Conservation (phyloP, 2,797 vertebrate genomes). For the Geotrypetes seraphini region DNA sequence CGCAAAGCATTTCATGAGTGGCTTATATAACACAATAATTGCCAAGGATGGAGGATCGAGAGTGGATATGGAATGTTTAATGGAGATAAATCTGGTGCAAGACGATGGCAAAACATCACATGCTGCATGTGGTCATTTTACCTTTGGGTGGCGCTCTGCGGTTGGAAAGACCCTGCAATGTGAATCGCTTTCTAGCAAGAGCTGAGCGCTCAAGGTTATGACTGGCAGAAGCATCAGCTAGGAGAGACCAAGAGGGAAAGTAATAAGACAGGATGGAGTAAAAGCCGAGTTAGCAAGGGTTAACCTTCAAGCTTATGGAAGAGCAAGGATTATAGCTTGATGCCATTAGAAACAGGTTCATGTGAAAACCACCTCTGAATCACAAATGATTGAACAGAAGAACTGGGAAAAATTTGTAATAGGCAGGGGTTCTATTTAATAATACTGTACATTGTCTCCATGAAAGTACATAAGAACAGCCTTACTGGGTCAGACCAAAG, state of each 20-base stretch:
- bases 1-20: too few species aligned
- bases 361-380: too few species aligned
- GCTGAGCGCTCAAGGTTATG: constrained; percentile 69
- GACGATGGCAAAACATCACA: constrained; percentile 26
- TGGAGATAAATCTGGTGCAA: constrained; percentile 29
- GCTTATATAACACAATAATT: too few species aligned
- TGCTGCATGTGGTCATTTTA: constrained; percentile 50
- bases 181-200: constrained; percentile 88
- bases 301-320: constrained; percentile 27
- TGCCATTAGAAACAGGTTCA: constrained; percentile 19
- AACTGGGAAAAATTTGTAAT: too few species aligned
- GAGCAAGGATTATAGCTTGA: constrained; percentile 24
- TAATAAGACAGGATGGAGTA: constrained; percentile 44
- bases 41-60: too few species aligned
- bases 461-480: too few species aligned
- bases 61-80: constrained; percentile 21
- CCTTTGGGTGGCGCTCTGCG: constrained; percentile 84
- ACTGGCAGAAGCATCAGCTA: constrained; percentile 70
- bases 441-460: too few species aligned
- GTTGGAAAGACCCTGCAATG: constrained; percentile 87
- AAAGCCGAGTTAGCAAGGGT: constrained; percentile 49
- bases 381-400: too few species aligned
- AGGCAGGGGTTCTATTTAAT: too few species aligned
- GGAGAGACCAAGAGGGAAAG: constrained; percentile 53
- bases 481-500: too few species aligned